phyloP scores from a whole-genome alignment of 2,797 vertebrate genomes.

The Dendrocincla fuliginosa region DNA sequence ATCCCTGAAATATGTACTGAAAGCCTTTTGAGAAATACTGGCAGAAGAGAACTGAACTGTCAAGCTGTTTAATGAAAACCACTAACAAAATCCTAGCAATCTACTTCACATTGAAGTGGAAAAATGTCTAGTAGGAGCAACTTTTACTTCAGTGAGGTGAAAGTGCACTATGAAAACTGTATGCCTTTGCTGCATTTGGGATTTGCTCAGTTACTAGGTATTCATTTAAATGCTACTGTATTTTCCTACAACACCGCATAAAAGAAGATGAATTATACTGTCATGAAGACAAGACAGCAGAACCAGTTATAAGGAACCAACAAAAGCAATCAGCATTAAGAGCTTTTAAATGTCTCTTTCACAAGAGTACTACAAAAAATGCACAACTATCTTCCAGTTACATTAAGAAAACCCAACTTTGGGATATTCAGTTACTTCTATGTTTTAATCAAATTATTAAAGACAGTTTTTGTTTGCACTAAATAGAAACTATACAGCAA shows the following conservation, averaged over 20 bases:
- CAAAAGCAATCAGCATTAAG: slow-evolving; percentile 59
- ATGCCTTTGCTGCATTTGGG: slow-evolving; percentile 72
- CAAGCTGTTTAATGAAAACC: slow-evolving; percentile 72
- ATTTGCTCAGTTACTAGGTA: slow-evolving; percentile 58
- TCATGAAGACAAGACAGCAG: slow-evolving; percentile 51
- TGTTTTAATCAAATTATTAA: slow-evolving; percentile 72
- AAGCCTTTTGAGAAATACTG: slow-evolving; percentile 70
- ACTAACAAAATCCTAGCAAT: slow-evolving; percentile 75
- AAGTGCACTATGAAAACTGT: slow-evolving; percentile 76
- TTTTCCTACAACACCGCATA: slow-evolving; percentile 48
- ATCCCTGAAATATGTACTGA: slow-evolving; percentile 47
- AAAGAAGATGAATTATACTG: slow-evolving; percentile 60
- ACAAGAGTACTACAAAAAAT: slow-evolving; percentile 68
- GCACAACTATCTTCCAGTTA: slow-evolving; percentile 71
- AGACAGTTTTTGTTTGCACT: slow-evolving; percentile 72
- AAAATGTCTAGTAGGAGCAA: slow-evolving; percentile 72
- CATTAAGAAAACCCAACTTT: slow-evolving; percentile 18
- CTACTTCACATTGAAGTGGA: slow-evolving; percentile 85
- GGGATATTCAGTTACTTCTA: slow-evolving; percentile 37
- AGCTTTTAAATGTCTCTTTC: slow-evolving; percentile 70
- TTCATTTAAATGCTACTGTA: slow-evolving; percentile 70
- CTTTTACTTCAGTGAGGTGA: slow-evolving; percentile 80
- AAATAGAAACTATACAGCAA: slow-evolving; percentile 71
- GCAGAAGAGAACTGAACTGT: slow-evolving; percentile 67
- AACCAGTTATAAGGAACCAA: slow-evolving; percentile 63